Evolutionary conservation across 2,888 invertebrate species (phyloP).

Genomic region (Cerceris ruficornis): DNA sequence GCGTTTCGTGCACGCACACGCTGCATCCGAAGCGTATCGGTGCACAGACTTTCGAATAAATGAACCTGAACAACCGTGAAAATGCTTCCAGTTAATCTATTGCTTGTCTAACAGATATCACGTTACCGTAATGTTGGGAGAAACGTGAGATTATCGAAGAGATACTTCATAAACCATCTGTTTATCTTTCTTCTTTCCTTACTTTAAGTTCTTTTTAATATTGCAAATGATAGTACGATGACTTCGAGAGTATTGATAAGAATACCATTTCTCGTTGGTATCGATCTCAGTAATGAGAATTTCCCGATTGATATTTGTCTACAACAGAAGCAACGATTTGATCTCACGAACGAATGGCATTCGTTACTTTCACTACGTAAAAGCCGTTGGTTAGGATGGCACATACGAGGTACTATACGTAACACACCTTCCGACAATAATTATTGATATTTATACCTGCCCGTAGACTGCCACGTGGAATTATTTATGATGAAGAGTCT

Average conservation of each 20-base stretch:
- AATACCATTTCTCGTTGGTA: too few relatives aligned
- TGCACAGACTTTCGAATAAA: background rate
- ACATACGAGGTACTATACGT: background rate
- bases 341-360: slow-evolving; percentile 17
- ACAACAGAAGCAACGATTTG: slow-evolving; percentile 6
- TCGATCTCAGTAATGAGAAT: too few relatives aligned
- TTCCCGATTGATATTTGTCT: background rate
- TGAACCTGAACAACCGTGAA: background rate
- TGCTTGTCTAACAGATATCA: too few relatives aligned
- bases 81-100: background rate
- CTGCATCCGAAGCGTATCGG: background rate
- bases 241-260: too few relatives aligned
- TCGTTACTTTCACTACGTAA: slow-evolving; percentile 22
- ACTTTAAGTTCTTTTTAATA: too few relatives aligned
- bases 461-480: slow-evolving; percentile 45
- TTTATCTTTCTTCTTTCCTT: too few relatives aligned
- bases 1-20: background rate
- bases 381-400: slow-evolving; percentile 24
- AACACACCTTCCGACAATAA: slow-evolving; percentile 51
- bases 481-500: slow-evolving; percentile 65
- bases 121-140: background rate
- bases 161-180: background rate
- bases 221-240: too few relatives aligned
- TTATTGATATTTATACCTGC: slow-evolving; percentile 68
- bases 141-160: background rate